phyloP scores from a whole-genome alignment of 2,797 vertebrate species.

The Trichosurus vulpecula region DNA sequence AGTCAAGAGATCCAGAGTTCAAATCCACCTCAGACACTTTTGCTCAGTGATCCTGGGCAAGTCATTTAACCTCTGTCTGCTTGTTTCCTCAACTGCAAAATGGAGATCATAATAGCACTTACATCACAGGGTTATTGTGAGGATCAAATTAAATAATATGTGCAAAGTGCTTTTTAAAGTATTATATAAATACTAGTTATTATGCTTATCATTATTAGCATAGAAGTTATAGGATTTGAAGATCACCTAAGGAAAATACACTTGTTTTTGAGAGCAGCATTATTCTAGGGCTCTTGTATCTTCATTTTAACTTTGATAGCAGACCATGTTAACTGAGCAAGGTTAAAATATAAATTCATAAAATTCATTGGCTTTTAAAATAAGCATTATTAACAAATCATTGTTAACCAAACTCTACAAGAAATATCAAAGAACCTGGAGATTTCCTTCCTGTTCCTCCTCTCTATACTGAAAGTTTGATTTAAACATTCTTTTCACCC shows the following conservation, averaged over 20 bases:
- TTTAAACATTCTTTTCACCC: background rate
- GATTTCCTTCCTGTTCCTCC: background rate
- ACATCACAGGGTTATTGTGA: background rate
- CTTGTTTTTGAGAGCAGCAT: background rate
- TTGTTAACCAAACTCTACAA: constrained; percentile 1
- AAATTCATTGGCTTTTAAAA: background rate
- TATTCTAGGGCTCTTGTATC: background rate
- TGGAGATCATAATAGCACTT: background rate
- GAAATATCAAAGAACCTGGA: background rate
- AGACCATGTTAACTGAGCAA: background rate
- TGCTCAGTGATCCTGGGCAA: background rate
- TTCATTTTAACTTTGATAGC: background rate
- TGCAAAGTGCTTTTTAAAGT: background rate
- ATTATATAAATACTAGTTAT: background rate
- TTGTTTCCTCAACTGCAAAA: background rate
- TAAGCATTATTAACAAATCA: constrained; percentile 10
- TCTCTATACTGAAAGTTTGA: constrained; percentile 12
- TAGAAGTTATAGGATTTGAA: background rate
- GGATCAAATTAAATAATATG: background rate
- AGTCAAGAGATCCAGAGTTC: background rate
- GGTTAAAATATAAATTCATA: background rate
- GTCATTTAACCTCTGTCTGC: background rate
- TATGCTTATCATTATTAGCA: background rate
- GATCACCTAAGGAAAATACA: rapidly evolving
- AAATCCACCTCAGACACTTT: background rate